Evolutionary conservation across 2,888 invertebrate species (phyloP), one percentile per base, ranked within the genome.

Genomic region (Pyrrhosoma nymphula): DNA sequence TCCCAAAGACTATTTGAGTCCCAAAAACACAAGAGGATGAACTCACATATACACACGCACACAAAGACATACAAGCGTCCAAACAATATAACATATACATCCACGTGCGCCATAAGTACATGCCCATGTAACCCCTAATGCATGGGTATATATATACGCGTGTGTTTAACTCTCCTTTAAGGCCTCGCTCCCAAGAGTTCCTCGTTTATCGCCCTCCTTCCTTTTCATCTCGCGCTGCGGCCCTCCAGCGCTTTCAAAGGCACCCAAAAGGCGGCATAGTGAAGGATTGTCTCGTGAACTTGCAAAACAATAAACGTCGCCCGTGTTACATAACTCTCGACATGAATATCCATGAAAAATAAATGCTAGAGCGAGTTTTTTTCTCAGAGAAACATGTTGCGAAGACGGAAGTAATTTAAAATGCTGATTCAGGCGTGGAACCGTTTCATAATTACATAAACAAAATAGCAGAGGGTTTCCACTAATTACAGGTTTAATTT

Each of bases 1-100:
- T 89, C 89, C 56, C 12, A n/a, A 55, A n/a, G 56, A 55, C 89
- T 82, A 82, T 55, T 89, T 56, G 89, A n/a, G 56, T n/a, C 89
- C 56, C 55, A 56, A 88, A 88, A 88, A 39, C 88, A 88, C 88
- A 23, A 14, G n/a, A 89, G 56, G 89, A 14, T 16, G 60, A 8
- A 60, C 60, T 2, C 20, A 60, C 60, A 14, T 89, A 89, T 55
- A 89, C 18, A 26, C 55, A 89, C 55, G 14, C n/a, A 23, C 47
- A 89, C 26, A 26, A 69, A 69, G 26, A 69, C 69, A 69, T 69
- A 69, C 26, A 30, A 82, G 35, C 82, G 16, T 30, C 35, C 69
- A 69, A 69, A 69, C 69, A 69, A 82, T 30, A 82, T 82, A 82
- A 82, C 69, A 69, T 82, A 35, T 82, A 35, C 82, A 35, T 35